Conservation (phyloP, 1,140 invertebrate genomes). For the Macrobrachium rosenbergii region DNA sequence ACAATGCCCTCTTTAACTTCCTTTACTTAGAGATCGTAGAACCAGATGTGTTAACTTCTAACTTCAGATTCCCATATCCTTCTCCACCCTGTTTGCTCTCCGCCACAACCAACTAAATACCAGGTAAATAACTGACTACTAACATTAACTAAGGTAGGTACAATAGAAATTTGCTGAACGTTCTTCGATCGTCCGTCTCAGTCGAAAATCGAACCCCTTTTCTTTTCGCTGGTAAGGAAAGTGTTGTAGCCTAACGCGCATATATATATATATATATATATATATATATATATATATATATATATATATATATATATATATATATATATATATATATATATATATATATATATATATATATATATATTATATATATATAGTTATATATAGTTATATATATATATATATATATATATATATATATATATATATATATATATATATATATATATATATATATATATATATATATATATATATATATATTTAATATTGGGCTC, state of each 20-base stretch:
- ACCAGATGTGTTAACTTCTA: too few relatives aligned
- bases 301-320: neutral
- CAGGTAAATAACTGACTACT: too few relatives aligned
- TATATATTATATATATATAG: conserved; percentile 1
- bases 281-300: conserved; percentile 14
- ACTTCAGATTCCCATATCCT: too few relatives aligned
- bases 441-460: neutral
- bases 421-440: conserved; percentile 25
- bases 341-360: conserved; percentile 25
- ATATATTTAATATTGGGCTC: too few relatives aligned
- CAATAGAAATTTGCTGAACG: too few relatives aligned
- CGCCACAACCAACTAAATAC: too few relatives aligned
- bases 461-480: conserved; percentile 21
- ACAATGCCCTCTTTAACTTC: neutral
- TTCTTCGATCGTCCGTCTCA: too few relatives aligned
- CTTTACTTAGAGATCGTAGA: too few relatives aligned
- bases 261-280: neutral
- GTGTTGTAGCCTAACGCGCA: too few relatives aligned
- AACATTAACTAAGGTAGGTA: neutral
- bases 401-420: conserved; percentile 27
- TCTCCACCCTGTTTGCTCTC: too few relatives aligned
- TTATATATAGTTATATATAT: neutral
- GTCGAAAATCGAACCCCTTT: too few relatives aligned
- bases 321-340: conserved; percentile 28
- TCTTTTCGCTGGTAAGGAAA: too few relatives aligned